Base-by-base conservation (phyloP, 1,140 invertebrate species). In the Lasioglossum baleicum region DNA sequence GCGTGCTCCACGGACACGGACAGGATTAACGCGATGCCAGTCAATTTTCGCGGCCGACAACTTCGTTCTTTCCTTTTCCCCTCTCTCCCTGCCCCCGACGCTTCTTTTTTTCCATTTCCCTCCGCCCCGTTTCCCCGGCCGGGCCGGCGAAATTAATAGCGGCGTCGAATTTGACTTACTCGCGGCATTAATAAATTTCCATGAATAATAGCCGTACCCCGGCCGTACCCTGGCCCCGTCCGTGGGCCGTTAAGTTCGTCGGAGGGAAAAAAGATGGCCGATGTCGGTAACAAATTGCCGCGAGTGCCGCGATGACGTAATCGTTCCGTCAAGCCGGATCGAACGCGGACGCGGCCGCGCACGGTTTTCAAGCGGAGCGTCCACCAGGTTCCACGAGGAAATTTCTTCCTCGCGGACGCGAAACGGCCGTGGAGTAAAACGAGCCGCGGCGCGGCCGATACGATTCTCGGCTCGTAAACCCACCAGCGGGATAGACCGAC, bases 11-110 rank as follows among this genome's bases (percentile, higher is more conserved):
- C 74, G 79, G 71, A 75, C 76, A 53, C 68, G 81, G 51, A 71
- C 80, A 68, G 74, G 82, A 83, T 77, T 82, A 78, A 84, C 80
- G 51, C 80, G 70, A 61, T 44, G 80, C 74, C 80, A 64, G 75
- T 64, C 48, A 63, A 70, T 77, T 77, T 77, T 77, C 66, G 51
- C 26, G 42, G 56, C 40, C 65, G 35, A 48, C 26, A 17, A 63
- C 40, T 53, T 4, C n/a, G 20, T n/a, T n/a, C n/a, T n/a, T n/a
- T 35, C 15, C 22, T 2, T 20, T 53, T 42, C 17, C 4, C 4
- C n/a, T 3, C 56, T 40, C 11, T 10, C 10, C 20, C 17, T 13
- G 13, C 3, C 31, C 2, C 10, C 15, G 31, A n/a, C n/a, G n/a
- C n/a, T n/a, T n/a, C n/a, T n/a, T n/a, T n/a, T n/a, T n/a, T n/a